Evolutionary conservation across 2,797 vertebrate species (phyloP), one percentile per base, ranked within the genome.

Genomic region (Salmo trutta): DNA sequence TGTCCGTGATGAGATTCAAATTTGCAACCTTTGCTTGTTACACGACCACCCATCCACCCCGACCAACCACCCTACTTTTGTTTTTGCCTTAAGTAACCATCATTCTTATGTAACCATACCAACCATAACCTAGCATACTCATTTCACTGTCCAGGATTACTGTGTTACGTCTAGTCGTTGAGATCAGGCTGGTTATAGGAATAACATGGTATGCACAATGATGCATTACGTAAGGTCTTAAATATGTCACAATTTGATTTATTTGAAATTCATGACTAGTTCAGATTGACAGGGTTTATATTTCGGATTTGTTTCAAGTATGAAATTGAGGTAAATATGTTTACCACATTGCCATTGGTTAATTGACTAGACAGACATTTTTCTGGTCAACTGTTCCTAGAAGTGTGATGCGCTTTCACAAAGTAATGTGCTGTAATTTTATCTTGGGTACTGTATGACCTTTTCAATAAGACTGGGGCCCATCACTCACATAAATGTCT

Each of bases 341-440:
- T 67, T 17, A 67, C 68, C 19, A 17, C 17, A 6, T 19, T 66
- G 74, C 36, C 36, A 15, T 41, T 21, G 56, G 62, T 14, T 51
- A 19, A 5, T 36, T 24, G 14, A 16, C 24, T 5, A 19, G 4
- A 31, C 64, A n/a, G 56, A 31, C 27, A 47, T 41, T 41, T 41
- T 7, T 47, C 41, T 79, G 56, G 56, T 7, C 21, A 5, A 51
- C 41, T 73, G 68, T 82, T 82, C 73, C 16, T 69, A 47, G 78
- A 75, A 79, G 59, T 66, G 66, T 19, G 10, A 17, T 4, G 15
- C 17, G 15, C 41, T 52, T 29, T 71, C 68, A 6, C 41, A n/a
- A 19, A 51, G 6, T 7, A 27, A 74, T 77, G 62, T 36, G 10
- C 16, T 2, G 31, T 71, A 72, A 74, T 59, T 5, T 56, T 70